Evolutionary conservation across 2,888 invertebrate genomes (phyloP).

Genomic region (Drosophila antonietae): DNA sequence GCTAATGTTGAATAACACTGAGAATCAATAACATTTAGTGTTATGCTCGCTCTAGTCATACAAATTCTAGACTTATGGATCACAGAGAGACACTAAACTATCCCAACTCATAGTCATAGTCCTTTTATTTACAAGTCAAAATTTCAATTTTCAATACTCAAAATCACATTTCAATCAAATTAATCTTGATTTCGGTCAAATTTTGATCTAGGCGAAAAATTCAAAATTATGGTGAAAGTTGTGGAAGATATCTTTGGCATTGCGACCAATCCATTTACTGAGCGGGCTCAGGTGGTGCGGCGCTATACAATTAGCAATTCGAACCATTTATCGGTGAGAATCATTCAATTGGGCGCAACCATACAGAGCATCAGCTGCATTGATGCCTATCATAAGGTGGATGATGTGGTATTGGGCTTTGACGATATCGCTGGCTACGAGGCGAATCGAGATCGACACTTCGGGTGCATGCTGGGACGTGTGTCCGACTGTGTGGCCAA

Average conservation of each 20-base stretch:
- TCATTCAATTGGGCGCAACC: slow-evolving; percentile 92
- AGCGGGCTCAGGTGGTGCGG: slow-evolving; percentile 65
- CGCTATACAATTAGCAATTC: slow-evolving; percentile 81
- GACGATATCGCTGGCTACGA: slow-evolving; percentile 90
- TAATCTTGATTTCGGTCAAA: not conserved
- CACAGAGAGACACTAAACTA: not conserved
- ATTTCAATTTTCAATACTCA: not conserved
- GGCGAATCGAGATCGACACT: slow-evolving; percentile 89
- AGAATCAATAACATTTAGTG: not conserved
- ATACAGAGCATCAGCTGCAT: slow-evolving; percentile 91
- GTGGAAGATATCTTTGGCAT: slow-evolving; percentile 81
- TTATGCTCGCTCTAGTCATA: not conserved
- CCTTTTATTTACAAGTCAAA: not conserved
- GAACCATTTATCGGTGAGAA: slow-evolving; percentile 68
- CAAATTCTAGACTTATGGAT: not conserved
- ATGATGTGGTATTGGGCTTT: slow-evolving; percentile 93
- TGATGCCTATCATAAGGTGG: slow-evolving; percentile 89
- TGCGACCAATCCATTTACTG: slow-evolving; percentile 75
- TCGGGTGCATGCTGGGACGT: slow-evolving; percentile 94
- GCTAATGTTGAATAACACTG: not conserved
- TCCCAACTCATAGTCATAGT: too few species aligned
- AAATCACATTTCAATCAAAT: not conserved
- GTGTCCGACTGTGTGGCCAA: slow-evolving; percentile 92
- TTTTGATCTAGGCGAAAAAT: not conserved
- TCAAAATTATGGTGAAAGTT: slow-evolving; percentile 71